These are phyloP conservation scores for Pachycephus smyrnensis DNA, from an alignment of 2,888 invertebrate genomes.

Conservation along the genomic window DNA sequence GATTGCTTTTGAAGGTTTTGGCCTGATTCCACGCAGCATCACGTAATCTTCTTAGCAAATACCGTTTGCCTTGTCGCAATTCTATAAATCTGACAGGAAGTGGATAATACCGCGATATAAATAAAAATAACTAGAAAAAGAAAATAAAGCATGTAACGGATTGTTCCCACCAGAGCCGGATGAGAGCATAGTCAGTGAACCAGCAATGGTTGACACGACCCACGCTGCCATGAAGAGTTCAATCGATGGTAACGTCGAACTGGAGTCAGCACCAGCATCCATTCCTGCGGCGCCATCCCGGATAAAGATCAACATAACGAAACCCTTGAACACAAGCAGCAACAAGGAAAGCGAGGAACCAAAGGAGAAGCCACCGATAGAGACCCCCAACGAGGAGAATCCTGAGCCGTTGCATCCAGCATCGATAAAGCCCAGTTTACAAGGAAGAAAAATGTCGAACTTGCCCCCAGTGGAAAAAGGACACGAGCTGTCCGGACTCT, in stretches of 20 bases:
- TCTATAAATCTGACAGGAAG: neutral
- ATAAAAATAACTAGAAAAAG: neutral
- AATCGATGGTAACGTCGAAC: slow-evolving; percentile 84
- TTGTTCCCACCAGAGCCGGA: slow-evolving; percentile 63
- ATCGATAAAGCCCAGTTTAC: slow-evolving; percentile 75
- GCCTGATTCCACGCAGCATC: neutral
- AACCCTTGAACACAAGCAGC: slow-evolving; percentile 68
- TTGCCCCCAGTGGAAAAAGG: slow-evolving; percentile 81
- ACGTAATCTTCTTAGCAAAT: neutral
- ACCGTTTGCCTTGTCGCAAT: neutral
- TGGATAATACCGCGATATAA: neutral
- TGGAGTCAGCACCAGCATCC: slow-evolving; percentile 69
- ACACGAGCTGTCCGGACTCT: slow-evolving; percentile 85
- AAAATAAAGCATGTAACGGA: slow-evolving; percentile 1
- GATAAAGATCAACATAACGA: slow-evolving; percentile 87
- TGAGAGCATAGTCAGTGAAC: slow-evolving; percentile 67
- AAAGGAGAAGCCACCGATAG: slow-evolving; percentile 51
- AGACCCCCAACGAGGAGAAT: slow-evolving; percentile 65
- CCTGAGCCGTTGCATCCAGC: slow-evolving; percentile 52
- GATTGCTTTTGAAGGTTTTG: neutral
- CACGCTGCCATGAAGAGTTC: slow-evolving; percentile 73
- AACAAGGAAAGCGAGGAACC: slow-evolving; percentile 57
- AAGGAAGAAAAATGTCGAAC: slow-evolving; percentile 76
- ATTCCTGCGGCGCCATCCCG: slow-evolving; percentile 65
- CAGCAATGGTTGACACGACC: slow-evolving; percentile 69